Percentiles rank a stretch among this genome's conserved stretches.
These are phyloP conservation scores for Matsumyia berberina DNA, from an alignment of 2,888 invertebrate species.

Conservation along the genomic window DNA sequence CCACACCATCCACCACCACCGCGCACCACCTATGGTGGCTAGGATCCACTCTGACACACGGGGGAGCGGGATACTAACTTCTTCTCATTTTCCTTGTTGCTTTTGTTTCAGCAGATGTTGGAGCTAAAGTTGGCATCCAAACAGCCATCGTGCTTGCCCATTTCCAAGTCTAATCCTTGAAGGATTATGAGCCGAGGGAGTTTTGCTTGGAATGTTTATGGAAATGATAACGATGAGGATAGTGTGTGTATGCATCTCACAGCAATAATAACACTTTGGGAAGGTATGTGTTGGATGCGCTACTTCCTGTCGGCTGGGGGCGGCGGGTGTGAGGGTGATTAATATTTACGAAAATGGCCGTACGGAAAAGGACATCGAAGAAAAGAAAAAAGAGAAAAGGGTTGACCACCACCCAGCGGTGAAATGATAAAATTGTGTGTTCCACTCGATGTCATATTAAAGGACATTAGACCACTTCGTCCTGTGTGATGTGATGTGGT, in stretches of 20 bases:
- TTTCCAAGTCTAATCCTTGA: constrained; percentile 66
- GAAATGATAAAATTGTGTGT: constrained; percentile 38
- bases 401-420: constrained; percentile 51
- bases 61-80: constrained; percentile 39
- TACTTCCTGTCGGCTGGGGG: constrained; percentile 30
- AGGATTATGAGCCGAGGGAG: constrained; percentile 71
- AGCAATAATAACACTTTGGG: constrained; percentile 44
- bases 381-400: constrained; percentile 44
- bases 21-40: constrained; percentile 1
- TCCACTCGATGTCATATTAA: constrained; percentile 63
- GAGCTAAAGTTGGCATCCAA: constrained; percentile 51
- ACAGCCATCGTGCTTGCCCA: constrained; percentile 27
- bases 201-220: constrained; percentile 52
- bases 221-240: constrained; percentile 67
- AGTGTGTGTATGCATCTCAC: constrained; percentile 47
- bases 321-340: constrained; percentile 58
- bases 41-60: constrained; percentile 51
- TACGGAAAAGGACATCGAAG: constrained; percentile 41
- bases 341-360: constrained; percentile 68
- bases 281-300: constrained; percentile 31
- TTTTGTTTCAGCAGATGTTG: constrained; percentile 49
- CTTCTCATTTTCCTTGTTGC: not conserved
- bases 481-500: constrained; percentile 52
- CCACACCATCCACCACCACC: not conserved
- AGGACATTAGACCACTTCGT: constrained; percentile 71